Percentiles rank a stretch among this genome's conserved stretches.
Conservation (phyloP, 37 sponge, comb jelly and placozoan species). For the Bolinopsis microptera region DNA sequence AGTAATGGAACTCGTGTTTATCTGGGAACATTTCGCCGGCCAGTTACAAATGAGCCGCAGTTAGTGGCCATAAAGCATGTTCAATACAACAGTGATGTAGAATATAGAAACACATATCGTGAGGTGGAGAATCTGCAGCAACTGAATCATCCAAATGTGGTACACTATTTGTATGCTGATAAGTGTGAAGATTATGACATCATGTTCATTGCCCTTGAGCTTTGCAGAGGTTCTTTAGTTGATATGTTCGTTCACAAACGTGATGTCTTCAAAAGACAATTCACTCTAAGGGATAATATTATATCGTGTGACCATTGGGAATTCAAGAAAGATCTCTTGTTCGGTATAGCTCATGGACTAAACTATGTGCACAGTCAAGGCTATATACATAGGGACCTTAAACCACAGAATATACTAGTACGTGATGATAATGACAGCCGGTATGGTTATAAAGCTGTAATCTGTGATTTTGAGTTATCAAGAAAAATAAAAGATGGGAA, state of each 20-base stretch:
- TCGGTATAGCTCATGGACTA: not conserved
- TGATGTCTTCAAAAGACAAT: not conserved
- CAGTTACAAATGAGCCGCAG: no score
- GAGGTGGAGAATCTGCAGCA: no score
- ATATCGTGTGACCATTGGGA: not conserved
- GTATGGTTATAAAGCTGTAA: no score
- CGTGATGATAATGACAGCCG: not conserved
- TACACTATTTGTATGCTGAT: no score
- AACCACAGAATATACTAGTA: not conserved
- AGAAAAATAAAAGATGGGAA: no score
- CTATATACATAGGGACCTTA: not conserved
- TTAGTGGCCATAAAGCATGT: no score
- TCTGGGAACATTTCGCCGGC: no score
- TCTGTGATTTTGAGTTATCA: no score
- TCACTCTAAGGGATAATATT: not conserved
- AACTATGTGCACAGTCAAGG: not conserved
- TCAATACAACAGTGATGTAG: not conserved
- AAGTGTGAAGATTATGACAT: no score
- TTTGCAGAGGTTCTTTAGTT: not conserved
- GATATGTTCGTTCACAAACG: not conserved
- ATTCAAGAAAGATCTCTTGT: not conserved
- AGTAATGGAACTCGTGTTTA: no score
- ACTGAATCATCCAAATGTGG: no score
- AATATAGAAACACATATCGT: no score
- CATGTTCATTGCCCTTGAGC: constrained; percentile 7